Conservation (phyloP, 2,888 invertebrate species). For the Drosophila monieri region DNA sequence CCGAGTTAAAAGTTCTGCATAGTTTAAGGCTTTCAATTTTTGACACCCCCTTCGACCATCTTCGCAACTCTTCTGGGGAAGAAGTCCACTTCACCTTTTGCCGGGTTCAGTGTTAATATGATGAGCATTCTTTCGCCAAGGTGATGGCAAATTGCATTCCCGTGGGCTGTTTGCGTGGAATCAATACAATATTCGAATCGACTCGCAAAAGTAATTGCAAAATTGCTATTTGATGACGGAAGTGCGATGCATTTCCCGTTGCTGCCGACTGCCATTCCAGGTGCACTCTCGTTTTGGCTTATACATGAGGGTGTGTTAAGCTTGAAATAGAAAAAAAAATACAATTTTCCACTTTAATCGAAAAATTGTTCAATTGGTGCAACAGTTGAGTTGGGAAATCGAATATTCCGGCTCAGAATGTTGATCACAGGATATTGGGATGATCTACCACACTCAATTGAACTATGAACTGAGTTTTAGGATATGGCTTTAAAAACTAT, state of each 20-base stretch:
- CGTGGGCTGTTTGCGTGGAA: constrained; percentile 49
- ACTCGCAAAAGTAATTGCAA: constrained; percentile 43
- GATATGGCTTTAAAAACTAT: background rate
- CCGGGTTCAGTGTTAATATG: constrained; percentile 29
- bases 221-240: constrained; percentile 58
- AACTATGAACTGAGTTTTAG: background rate
- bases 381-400: constrained; percentile 21
- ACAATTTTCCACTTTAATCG: constrained; percentile 5
- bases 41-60: constrained; percentile 61
- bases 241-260: constrained; percentile 56
- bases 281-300: constrained; percentile 24
- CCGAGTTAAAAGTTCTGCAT: constrained; percentile 40
- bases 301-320: constrained; percentile 4
- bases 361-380: constrained; percentile 2
- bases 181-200: constrained; percentile 53
- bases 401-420: background rate
- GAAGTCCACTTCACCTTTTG: constrained; percentile 41
- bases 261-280: constrained; percentile 17
- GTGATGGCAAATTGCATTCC: constrained; percentile 44
- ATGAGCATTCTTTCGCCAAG: constrained; percentile 27
- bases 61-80: constrained; percentile 31
- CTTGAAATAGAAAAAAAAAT: background rate
- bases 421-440: background rate
- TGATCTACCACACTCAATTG: background rate
- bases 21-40: constrained; percentile 70